Evolutionary conservation across 2,113 vertebrate species (phyloP).

Genomic region (Pollimyrus isidori): DNA sequence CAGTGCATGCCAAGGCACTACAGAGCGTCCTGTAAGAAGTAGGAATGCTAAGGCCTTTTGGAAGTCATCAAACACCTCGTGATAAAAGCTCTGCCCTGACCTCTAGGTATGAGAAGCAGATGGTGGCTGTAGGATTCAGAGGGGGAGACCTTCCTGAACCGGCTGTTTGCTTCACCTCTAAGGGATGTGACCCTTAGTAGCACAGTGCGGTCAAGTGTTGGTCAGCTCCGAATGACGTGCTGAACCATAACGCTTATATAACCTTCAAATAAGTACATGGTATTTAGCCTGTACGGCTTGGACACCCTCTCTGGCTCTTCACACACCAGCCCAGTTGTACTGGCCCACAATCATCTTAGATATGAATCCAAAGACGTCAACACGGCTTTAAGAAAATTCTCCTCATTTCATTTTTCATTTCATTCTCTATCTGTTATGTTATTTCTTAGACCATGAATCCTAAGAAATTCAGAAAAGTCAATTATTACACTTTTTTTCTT

Average conservation of each 20-base stretch:
- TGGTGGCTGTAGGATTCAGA: background rate
- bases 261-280: background rate
- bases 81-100: background rate
- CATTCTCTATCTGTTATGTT: background rate
- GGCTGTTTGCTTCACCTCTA: background rate
- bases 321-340: background rate
- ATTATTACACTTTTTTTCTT: background rate
- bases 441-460: background rate
- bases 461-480: background rate
- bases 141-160: background rate
- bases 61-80: background rate
- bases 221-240: background rate
- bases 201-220: background rate
- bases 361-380: background rate
- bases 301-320: background rate
- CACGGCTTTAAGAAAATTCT: background rate
- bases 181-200: background rate
- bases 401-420: background rate
- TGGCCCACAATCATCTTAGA: background rate
- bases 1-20: background rate
- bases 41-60: background rate
- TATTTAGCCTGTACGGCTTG: background rate
- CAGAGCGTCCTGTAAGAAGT: background rate
- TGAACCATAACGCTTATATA: background rate
- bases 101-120: background rate